Evolutionary conservation across 2,888 invertebrate species (phyloP).

Genomic region (Philhelius pedissequus): DNA sequence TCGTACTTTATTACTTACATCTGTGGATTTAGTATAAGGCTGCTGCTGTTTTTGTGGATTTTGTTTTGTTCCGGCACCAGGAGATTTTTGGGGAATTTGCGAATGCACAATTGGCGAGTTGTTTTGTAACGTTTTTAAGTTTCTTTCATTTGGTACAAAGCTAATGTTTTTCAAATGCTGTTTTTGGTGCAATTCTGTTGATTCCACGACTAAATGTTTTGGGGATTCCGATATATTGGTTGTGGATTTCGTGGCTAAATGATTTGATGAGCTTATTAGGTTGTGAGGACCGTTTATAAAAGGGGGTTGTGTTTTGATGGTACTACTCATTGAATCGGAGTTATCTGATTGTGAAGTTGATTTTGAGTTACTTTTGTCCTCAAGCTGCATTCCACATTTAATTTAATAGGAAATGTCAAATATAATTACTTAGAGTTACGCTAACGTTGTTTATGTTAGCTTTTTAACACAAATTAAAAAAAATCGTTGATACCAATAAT

Average conservation of each 20-base stretch:
- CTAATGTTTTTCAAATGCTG: conserved; percentile 28
- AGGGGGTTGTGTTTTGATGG: conserved; percentile 15
- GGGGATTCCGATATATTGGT: conserved; percentile 34
- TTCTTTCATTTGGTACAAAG: conserved; percentile 35
- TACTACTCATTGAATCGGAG: conserved; percentile 56
- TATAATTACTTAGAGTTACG: conserved; percentile 22
- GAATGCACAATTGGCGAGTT: neutral
- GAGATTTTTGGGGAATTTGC: neutral
- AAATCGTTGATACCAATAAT: neutral
- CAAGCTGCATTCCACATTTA: conserved; percentile 57
- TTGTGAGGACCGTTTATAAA: conserved; percentile 20
- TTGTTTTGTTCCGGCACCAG: conserved; percentile 32
- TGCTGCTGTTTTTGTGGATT: conserved; percentile 48
- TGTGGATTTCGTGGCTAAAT: conserved; percentile 35
- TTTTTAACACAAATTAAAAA: too few relatives aligned
- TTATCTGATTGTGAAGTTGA: conserved; percentile 55
- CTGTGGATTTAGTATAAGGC: conserved; percentile 40
- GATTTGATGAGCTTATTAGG: conserved; percentile 25
- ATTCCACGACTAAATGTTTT: neutral
- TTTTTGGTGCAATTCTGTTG: conserved; percentile 35
- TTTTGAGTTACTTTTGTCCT: conserved; percentile 55
- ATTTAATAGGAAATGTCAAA: conserved; percentile 42
- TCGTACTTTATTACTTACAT: conserved; percentile 60
- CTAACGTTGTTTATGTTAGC: conserved; percentile 22
- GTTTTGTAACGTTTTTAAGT: neutral